These are phyloP conservation scores for Anastatus disparis DNA, from an alignment of 1,140 invertebrate genomes.

Conservation along the genomic window DNA sequence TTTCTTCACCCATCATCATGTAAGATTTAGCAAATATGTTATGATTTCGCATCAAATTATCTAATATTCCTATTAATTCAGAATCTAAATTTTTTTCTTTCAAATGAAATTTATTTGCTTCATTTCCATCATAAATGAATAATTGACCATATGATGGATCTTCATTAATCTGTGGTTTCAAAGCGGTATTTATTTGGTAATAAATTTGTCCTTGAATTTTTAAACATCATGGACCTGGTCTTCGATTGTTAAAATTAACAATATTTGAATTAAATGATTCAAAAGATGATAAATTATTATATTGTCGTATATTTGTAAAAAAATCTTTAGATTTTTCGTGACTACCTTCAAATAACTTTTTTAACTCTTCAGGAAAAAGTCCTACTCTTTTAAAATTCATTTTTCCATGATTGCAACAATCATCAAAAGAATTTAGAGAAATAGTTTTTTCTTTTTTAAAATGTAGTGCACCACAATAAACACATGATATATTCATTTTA, in stretches of 20 bases:
- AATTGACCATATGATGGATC: conserved; percentile 29
- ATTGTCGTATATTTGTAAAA: background rate
- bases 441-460: background rate
- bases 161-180: background rate
- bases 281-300: background rate
- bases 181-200: too few species aligned
- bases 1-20: background rate
- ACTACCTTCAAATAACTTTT: background rate
- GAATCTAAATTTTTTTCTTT: conserved; percentile 8
- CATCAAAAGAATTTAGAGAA: too few species aligned
- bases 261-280: background rate
- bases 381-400: background rate
- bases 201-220: too few species aligned
- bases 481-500: background rate
- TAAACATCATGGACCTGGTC: too few species aligned
- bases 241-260: too few species aligned
- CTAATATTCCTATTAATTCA: conserved; percentile 14
- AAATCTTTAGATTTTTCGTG: background rate
- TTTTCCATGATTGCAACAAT: too few species aligned
- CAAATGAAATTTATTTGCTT: conserved; percentile 19
- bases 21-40: too few species aligned
- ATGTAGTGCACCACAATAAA: conserved; percentile 5
- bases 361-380: background rate
- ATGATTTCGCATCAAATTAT: conserved; percentile 19
- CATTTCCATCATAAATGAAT: conserved; percentile 35